Conservation (phyloP, 2,888 invertebrate genomes). For the Aphodius granarius region DNA sequence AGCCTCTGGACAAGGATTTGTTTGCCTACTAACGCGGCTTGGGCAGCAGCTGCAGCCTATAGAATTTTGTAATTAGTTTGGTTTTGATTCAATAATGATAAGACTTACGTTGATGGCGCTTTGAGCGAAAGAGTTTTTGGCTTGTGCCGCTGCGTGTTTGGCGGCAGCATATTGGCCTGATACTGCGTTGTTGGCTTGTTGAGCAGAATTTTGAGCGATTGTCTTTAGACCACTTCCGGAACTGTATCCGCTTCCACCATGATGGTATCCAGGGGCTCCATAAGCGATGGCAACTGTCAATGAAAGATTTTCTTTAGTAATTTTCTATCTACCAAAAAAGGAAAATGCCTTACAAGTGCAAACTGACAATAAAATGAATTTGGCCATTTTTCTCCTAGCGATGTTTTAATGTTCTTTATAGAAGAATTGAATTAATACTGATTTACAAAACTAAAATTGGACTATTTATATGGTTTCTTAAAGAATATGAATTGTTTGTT, state of each 20-base stretch:
- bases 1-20: constrained; percentile 59
- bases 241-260: constrained; percentile 64
- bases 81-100: background rate
- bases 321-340: no score
- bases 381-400: constrained; percentile 10
- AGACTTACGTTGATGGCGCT: constrained; percentile 62
- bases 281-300: constrained; percentile 14
- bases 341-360: no score
- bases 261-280: constrained; percentile 29
- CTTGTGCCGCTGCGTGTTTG: no score
- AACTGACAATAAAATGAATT: constrained; percentile 14
- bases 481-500: background rate
- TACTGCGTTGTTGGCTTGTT: no score
- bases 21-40: constrained; percentile 69
- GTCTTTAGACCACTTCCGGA: constrained; percentile 71
- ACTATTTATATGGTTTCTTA: background rate
- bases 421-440: background rate
- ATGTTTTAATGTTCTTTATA: background rate
- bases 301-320: no score
- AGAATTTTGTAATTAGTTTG: no score
- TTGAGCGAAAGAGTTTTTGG: constrained; percentile 76
- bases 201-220: constrained; percentile 73
- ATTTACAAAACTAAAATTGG: background rate
- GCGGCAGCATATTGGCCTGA: no score
- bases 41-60: no score